Base-by-base conservation (phyloP, 1,140 invertebrate genomes). In the Tenebrio molitor region DNA sequence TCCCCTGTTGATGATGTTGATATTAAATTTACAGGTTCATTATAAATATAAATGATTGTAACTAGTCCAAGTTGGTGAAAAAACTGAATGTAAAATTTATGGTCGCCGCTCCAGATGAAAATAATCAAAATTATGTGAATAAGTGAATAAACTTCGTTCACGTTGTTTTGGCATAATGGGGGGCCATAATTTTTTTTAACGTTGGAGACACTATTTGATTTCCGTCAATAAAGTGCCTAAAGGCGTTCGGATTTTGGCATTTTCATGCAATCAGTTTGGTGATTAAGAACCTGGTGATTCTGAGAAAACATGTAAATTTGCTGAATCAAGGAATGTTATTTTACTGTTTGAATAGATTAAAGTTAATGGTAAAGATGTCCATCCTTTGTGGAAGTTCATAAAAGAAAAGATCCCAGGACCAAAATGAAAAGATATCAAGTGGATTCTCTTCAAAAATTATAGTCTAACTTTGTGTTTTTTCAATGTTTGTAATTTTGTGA, bases 201-300 rank as follows among this genome's bases (percentile, higher is more conserved):
- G n/a, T n/a, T n/a, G n/a, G n/a, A n/a, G n/a, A n/a, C n/a, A n/a
- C n/a, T n/a, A n/a, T n/a, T n/a, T n/a, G n/a, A n/a, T n/a, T n/a
- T n/a, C n/a, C n/a, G n/a, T n/a, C n/a, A n/a, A n/a, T n/a, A n/a
- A n/a, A n/a, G n/a, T n/a, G n/a, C n/a, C n/a, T 8, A 82, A 87
- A 74, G 90, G 90, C 21, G 83, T 95, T 69, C 87, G 87, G 78
- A 94, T 96, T 75, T 81, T 95, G 3, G 96, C 91, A 1, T 97
- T 97, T 84, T 96, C 96, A 0, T 97, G 95, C 79, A 97, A 97
- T 83, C 95, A 97, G 80, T 98, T 97, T 84, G 89, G 85, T n/a
- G 84, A 86, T 0, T 95, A 93, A 82, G 94, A 96, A 84, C 93
- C 93, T 0, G 91, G 91, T 0, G 87, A 86, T 25, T 84, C 87